phyloP scores from a whole-genome alignment of 1,140 invertebrate species.

The Agrypnia vestita region DNA sequence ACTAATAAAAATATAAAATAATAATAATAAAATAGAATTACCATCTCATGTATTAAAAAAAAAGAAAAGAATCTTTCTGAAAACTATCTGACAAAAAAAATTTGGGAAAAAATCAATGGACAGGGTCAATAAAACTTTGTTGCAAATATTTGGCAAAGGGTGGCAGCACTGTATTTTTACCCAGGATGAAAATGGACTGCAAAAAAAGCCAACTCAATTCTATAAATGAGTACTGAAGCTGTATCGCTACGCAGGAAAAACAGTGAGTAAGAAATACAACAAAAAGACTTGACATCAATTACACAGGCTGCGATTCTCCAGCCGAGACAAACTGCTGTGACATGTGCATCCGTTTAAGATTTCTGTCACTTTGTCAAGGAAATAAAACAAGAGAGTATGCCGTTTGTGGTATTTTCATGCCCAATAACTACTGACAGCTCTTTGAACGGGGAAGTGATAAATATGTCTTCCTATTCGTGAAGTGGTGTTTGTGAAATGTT shows the following conservation, averaged over 20 bases:
- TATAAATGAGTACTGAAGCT: no score
- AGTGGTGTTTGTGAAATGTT: not conserved
- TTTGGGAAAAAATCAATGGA: no score
- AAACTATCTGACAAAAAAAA: no score
- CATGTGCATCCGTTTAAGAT: conserved; percentile 49
- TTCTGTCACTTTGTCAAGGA: conserved; percentile 42
- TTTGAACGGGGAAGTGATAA: not conserved
- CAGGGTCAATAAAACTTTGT: no score
- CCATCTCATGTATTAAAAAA: no score
- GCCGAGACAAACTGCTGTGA: conserved; percentile 34
- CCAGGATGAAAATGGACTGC: no score
- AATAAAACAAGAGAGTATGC: conserved; percentile 16
- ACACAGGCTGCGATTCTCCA: conserved; percentile 2
- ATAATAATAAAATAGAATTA: no score
- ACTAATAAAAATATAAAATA: no score
- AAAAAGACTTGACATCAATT: conserved; percentile 38
- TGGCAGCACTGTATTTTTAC: no score
- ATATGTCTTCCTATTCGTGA: not conserved
- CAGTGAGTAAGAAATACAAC: not conserved
- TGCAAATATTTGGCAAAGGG: no score
- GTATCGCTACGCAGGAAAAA: not conserved
- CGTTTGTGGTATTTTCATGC: conserved; percentile 37
- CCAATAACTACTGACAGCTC: not conserved
- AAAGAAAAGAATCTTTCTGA: no score
- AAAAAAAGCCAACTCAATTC: no score